These are phyloP conservation scores for Megalops atlanticus DNA, from an alignment of 2,113 vertebrate genomes.

Conservation along the genomic window DNA sequence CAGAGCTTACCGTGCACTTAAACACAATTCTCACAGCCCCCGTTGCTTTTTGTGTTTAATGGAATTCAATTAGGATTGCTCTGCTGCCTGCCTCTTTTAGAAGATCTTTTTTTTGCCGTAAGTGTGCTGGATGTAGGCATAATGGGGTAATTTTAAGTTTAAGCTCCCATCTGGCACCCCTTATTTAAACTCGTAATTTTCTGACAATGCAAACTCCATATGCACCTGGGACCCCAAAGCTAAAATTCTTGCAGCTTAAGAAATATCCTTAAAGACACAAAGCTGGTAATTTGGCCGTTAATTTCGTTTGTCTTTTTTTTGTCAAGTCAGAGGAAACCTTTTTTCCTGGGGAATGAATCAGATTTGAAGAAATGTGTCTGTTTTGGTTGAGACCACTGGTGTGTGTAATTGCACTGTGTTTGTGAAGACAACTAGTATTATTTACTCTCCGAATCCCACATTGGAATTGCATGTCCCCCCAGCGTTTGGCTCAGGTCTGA, in stretches of 20 bases:
- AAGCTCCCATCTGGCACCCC: neutral
- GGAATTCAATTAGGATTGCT: constrained; percentile 27
- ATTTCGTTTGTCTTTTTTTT: neutral
- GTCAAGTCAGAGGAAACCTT: neutral
- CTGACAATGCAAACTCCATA: neutral
- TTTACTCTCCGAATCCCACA: neutral
- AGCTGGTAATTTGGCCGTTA: neutral
- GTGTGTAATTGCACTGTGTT: constrained; percentile 15
- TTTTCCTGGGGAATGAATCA: neutral
- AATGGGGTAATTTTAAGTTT: constrained; percentile 22
- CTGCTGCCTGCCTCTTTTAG: constrained; percentile 12
- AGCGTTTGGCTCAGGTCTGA: neutral
- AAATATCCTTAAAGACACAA: neutral
- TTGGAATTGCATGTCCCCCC: neutral
- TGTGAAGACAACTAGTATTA: neutral
- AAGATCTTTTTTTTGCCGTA: neutral
- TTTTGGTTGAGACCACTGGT: neutral
- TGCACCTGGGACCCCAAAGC: neutral
- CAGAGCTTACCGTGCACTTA: constrained; percentile 11
- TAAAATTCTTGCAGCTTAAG: neutral
- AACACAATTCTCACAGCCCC: constrained; percentile 21
- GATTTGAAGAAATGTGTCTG: neutral
- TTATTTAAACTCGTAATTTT: constrained; percentile 14
- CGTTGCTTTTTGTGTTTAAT: constrained; percentile 24
- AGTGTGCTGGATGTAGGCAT: constrained; percentile 6